Evolutionary conservation across 2,113 vertebrate genomes (phyloP), one percentile per base, ranked within the genome.

Genomic region (Psilopogon haemacephalus): DNA sequence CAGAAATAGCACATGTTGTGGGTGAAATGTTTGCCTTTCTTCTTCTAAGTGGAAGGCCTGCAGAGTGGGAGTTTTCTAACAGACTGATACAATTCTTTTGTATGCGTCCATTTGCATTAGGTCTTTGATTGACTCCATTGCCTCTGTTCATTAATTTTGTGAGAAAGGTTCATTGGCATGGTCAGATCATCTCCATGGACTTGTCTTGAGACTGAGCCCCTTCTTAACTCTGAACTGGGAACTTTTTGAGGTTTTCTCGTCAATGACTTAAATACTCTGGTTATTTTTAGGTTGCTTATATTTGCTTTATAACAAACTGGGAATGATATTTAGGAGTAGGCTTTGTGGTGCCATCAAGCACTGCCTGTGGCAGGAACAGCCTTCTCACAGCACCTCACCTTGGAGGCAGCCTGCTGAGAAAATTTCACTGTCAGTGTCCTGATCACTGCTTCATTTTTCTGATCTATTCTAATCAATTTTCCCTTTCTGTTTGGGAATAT

Each of bases 21-120:
- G 89, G 95, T 96, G 95, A 95, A 92, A 93, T 94, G 88, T 93
- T 94, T 96, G 89, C 92, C 86, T 95, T 90, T 89, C 86, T 90
- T 84, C 56, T 77, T 83, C 69, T 65, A 84, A 89, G 87, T 87
- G 69, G 73, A 87, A 92, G 78, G 71, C 69, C 70, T 73, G 60
- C 3, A 15, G 74, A 78, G 88, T 71, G 23, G 80, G 42, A 83
- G 60, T 94, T 95, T 86, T 89, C 62, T 73, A 76, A 55, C 94
- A 72, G 86, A 67, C 54, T 83, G 35, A 84, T 94, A 63, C 83
- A 75, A 76, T 67, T 96, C 87, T 87, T 85, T 70, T 86, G 75
- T 71, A 8, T 86, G 82, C 48, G 60, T 90, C 93, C 92, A 89
- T 93, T 95, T 96, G 90, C 90, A 86, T 95, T 82, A 92, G 87